A percentile compares a stretch with the other conserved stretches of the same genome.
These are phyloP conservation scores for Diplolepis rosae DNA, from an alignment of 2,888 invertebrate species.

Conservation along the genomic window DNA sequence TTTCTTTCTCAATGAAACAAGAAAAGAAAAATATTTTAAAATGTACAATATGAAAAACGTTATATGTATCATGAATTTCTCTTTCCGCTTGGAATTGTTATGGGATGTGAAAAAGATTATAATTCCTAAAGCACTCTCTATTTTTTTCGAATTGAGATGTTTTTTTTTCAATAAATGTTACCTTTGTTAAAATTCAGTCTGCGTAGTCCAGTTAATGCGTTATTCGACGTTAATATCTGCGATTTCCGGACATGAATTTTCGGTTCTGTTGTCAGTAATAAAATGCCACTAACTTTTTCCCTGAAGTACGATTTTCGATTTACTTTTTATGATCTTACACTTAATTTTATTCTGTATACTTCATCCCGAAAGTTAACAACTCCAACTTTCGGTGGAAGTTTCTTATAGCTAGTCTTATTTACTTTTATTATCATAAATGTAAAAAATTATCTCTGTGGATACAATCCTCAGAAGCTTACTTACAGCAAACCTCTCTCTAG, in stretches of 20 bases:
- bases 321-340: not conserved
- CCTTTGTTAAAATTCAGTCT: conserved; percentile 7
- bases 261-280: no score
- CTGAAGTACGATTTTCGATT: not conserved
- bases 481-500: not conserved
- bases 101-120: not conserved
- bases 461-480: conserved; percentile 7
- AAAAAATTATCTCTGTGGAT: conserved; percentile 12
- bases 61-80: no score
- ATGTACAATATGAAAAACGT: no score
- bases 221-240: not conserved
- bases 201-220: not conserved
- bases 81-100: not conserved
- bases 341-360: not conserved
- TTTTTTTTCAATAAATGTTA: conserved; percentile 10
- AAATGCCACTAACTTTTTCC: conserved; percentile 11
- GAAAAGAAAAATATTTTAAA: not conserved
- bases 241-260: no score
- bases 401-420: not conserved
- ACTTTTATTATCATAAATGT: not conserved
- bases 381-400: not conserved
- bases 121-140: not conserved
- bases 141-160: not conserved
- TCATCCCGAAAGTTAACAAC: not conserved
- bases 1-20: no score